Percentiles rank a stretch among this genome's conserved stretches.
Conservation (phyloP, 1,140 invertebrate species). For the Zelostemma sp. region DNA sequence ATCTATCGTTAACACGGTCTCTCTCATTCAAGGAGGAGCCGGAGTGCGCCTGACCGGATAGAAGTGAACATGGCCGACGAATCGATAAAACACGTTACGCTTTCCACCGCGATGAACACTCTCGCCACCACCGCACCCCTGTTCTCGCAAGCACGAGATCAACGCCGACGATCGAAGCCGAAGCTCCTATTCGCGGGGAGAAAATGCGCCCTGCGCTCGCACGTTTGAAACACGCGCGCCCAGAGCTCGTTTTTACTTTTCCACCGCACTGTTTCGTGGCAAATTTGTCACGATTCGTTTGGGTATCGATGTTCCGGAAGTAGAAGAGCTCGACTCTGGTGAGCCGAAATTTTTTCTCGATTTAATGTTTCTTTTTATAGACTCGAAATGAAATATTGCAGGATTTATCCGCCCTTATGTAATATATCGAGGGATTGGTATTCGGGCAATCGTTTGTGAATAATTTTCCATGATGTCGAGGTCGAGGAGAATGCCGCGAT, state of each 20-base stretch:
- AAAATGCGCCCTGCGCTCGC: conserved; percentile 26
- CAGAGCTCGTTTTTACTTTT: conserved; percentile 15
- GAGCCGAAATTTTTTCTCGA: too few relatives aligned
- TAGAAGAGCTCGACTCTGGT: too few relatives aligned
- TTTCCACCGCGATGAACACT: conserved; percentile 55
- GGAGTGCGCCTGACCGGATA: conserved; percentile 64
- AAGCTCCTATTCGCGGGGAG: conserved; percentile 17
- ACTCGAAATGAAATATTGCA: too few relatives aligned
- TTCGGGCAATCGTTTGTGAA: too few relatives aligned
- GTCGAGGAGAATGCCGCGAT: too few relatives aligned
- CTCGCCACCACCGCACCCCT: conserved; percentile 40
- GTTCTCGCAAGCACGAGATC: neutral
- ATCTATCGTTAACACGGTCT: conserved; percentile 58
- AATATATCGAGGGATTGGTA: too few relatives aligned
- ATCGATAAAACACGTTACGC: conserved; percentile 68
- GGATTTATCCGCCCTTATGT: too few relatives aligned
- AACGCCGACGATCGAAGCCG: conserved; percentile 13
- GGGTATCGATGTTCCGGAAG: too few relatives aligned
- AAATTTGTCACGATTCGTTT: too few relatives aligned
- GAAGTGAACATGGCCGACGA: conserved; percentile 60
- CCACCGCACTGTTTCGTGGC: conserved; percentile 14
- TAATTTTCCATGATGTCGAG: too few relatives aligned
- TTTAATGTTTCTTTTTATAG: too few relatives aligned
- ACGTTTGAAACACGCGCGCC: conserved; percentile 21
- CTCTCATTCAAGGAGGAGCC: conserved; percentile 47